These are phyloP conservation scores for Heliconius ethilla DNA, from an alignment of 2,888 invertebrate genomes.

Conservation along the genomic window DNA sequence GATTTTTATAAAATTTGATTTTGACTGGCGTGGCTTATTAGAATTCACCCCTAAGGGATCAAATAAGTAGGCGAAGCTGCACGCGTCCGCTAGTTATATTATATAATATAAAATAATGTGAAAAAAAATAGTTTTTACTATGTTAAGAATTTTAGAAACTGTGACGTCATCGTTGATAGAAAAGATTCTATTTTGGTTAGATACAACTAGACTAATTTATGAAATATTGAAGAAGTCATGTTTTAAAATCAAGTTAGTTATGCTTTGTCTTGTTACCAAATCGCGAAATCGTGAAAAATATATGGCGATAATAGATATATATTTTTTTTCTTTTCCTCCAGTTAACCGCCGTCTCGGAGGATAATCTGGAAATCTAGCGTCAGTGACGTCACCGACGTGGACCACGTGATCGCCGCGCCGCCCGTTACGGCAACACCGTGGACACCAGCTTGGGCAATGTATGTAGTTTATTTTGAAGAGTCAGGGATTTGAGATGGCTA, in stretches of 20 bases:
- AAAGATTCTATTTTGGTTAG: neutral
- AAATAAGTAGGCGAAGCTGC: no score
- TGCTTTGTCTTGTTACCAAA: no score
- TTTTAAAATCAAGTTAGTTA: neutral
- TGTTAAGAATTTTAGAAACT: neutral
- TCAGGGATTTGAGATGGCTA: no score
- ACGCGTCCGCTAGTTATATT: no score
- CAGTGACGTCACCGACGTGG: conserved; percentile 59
- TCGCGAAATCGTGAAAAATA: no score
- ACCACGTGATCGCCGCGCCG: conserved; percentile 59
- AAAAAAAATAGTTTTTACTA: no score
- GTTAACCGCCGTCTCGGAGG: conserved; percentile 64
- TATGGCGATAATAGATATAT: neutral
- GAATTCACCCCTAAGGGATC: no score
- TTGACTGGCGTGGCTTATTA: no score
- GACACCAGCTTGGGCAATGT: conserved; percentile 68
- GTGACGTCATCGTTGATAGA: neutral
- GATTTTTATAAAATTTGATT: no score
- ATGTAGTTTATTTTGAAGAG: conserved; percentile 9
- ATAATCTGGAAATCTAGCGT: conserved; percentile 63
- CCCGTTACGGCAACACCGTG: conserved; percentile 69
- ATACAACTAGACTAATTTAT: neutral
- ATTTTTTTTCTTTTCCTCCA: conserved; percentile 43
- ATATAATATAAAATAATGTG: neutral
- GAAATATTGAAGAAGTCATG: neutral